Percentiles rank a stretch among this genome's conserved stretches.
Evolutionary conservation across 2,888 invertebrate species (phyloP).

Genomic region (Ophonus ardosiacus): DNA sequence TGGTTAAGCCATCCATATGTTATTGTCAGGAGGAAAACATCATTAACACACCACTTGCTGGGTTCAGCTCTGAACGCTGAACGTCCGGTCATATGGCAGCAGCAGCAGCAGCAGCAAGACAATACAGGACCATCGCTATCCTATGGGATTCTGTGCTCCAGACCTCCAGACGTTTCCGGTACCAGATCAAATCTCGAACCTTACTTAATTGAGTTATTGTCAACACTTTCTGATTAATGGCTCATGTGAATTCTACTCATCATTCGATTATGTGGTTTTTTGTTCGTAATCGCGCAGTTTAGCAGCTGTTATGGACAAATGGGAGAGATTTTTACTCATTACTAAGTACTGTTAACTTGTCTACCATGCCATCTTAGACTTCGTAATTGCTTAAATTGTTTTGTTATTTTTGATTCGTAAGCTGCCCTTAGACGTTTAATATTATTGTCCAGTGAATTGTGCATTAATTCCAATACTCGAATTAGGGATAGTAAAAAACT

Average conservation of each 20-base stretch:
- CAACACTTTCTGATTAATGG: slow-evolving; percentile 40
- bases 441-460: too few relatives aligned
- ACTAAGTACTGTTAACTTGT: not conserved
- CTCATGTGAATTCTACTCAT: not conserved
- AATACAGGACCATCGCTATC: slow-evolving; percentile 1
- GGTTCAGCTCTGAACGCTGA: not conserved
- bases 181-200: slow-evolving; percentile 17
- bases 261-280: not conserved
- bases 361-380: too few relatives aligned
- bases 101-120: not conserved
- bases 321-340: not conserved
- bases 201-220: slow-evolving; percentile 42
- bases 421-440: too few relatives aligned
- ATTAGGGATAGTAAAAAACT: too few relatives aligned
- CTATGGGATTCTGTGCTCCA: slow-evolving; percentile 22
- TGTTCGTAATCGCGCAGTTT: not conserved
- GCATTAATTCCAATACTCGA: too few relatives aligned
- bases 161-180: slow-evolving; percentile 34
- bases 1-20: not conserved
- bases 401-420: too few relatives aligned
- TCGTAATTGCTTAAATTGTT: too few relatives aligned
- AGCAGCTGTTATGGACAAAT: not conserved
- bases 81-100: not conserved
- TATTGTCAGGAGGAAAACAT: not conserved
- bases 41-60: not conserved